Evolutionary conservation across 2,113 vertebrate genomes (phyloP).

Genomic region (Cinclus mexicanus): DNA sequence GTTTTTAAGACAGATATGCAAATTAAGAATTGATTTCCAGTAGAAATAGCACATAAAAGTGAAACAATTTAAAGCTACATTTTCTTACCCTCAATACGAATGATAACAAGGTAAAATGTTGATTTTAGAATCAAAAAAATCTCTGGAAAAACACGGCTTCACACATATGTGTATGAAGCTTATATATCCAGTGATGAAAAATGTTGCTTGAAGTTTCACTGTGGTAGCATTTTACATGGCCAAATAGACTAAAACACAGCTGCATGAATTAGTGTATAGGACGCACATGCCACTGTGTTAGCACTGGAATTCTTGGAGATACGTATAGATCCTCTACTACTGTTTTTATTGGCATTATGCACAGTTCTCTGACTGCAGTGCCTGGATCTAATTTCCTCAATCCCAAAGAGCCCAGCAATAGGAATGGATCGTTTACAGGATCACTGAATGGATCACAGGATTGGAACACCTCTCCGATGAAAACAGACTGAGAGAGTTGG

Average conservation of each 20-base stretch:
- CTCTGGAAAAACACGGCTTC: background rate
- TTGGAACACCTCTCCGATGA: background rate
- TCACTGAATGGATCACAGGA: background rate
- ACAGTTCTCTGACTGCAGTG: background rate
- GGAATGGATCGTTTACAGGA: background rate
- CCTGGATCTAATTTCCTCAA: background rate
- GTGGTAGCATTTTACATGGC: background rate
- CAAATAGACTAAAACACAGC: background rate
- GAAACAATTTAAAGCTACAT: background rate
- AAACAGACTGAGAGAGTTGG: background rate
- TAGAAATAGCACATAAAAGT: background rate
- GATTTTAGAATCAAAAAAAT: background rate
- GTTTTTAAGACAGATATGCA: background rate
- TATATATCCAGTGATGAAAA: background rate
- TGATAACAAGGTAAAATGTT: background rate
- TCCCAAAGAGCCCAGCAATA: background rate
- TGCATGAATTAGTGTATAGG: background rate
- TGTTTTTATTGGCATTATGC: background rate
- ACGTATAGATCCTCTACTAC: rapidly evolving
- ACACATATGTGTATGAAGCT: background rate
- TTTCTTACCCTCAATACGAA: slow-evolving; percentile 1
- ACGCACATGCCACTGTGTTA: background rate
- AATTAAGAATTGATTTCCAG: slow-evolving; percentile 12
- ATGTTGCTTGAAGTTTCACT: background rate
- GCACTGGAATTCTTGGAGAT: background rate